Percentiles rank a stretch among this genome's conserved stretches.
Conservation (phyloP, 2,797 vertebrate species). For the Orientallactaga sibirica region DNA sequence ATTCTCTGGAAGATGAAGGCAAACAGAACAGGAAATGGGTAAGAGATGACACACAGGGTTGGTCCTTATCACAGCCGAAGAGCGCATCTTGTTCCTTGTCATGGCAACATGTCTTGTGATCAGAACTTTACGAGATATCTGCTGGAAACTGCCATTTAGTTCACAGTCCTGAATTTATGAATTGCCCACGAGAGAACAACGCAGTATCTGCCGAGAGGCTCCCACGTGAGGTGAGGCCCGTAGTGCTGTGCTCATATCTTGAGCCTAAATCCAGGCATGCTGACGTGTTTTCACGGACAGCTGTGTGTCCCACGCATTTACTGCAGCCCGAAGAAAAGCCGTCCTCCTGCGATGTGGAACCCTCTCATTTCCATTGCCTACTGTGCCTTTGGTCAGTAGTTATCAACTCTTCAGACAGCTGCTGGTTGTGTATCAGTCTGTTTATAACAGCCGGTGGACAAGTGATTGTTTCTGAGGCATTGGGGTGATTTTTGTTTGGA, state of each 20-base stretch:
- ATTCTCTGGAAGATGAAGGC: slow-evolving; percentile 46
- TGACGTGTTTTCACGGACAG: slow-evolving; percentile 28
- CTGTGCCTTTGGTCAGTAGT: slow-evolving; percentile 71
- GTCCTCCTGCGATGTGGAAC: slow-evolving; percentile 52
- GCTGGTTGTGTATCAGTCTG: slow-evolving; percentile 77
- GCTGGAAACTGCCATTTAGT: slow-evolving; percentile 24
- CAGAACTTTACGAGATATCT: slow-evolving; percentile 17
- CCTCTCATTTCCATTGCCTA: slow-evolving; percentile 69
- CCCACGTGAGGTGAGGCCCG: slow-evolving; percentile 27
- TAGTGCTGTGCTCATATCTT: slow-evolving; percentile 47
- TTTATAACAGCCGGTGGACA: slow-evolving; percentile 73
- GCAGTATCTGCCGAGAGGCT: slow-evolving; percentile 36
- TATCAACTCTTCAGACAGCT: slow-evolving; percentile 71
- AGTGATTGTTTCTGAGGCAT: slow-evolving; percentile 61
- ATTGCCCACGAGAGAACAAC: slow-evolving; percentile 36
- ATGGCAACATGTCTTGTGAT: not conserved
- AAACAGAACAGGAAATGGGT: slow-evolving; percentile 68
- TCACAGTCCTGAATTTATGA: slow-evolving; percentile 50
- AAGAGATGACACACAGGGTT: not conserved
- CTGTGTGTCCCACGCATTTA: slow-evolving; percentile 2
- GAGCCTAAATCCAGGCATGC: slow-evolving; percentile 24
- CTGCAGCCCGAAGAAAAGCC: slow-evolving; percentile 46
- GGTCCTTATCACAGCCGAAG: slow-evolving; percentile 46
- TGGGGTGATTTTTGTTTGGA: slow-evolving; percentile 63
- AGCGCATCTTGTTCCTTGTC: not conserved